A percentile compares a stretch with the other conserved stretches of the same genome.
Conservation (phyloP, 1,140 invertebrate genomes). For the Tigriopus japonicus region DNA sequence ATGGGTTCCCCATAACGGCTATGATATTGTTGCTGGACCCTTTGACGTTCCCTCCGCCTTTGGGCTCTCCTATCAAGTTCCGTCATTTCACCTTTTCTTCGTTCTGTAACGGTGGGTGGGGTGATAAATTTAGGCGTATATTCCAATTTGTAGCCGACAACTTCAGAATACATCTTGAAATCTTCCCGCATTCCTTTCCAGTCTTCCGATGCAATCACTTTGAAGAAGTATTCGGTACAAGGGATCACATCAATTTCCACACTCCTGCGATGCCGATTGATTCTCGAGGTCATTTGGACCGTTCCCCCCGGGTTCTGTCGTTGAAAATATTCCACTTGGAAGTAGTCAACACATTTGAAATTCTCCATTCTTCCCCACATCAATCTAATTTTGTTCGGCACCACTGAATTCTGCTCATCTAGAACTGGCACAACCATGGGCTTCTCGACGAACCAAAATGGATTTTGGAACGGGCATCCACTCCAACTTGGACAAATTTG, state of each 20-base stretch:
- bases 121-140: conserved; percentile 11
- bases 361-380: conserved; percentile 14
- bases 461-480: conserved; percentile 11
- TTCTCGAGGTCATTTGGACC: conserved; percentile 3
- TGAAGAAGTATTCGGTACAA: conserved; percentile 14
- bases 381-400: conserved; percentile 12
- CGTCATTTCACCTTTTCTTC: neutral
- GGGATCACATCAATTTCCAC: conserved; percentile 14
- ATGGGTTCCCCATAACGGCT: neutral
- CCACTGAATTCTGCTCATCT: conserved; percentile 7
- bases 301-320: conserved; percentile 4
- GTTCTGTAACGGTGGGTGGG: neutral
- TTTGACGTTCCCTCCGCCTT: neutral
- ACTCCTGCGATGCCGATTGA: conserved; percentile 8
- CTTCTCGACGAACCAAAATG: conserved; percentile 13
- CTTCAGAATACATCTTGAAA: conserved; percentile 5
- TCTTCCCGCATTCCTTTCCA: conserved; percentile 12
- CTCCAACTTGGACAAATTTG: neutral
- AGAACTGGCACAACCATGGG: conserved; percentile 6
- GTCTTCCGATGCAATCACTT: conserved; percentile 12
- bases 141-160: conserved; percentile 6
- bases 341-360: conserved; percentile 15
- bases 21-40: neutral
- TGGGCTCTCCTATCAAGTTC: neutral
- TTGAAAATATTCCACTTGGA: conserved; percentile 15